Percentiles rank a stretch among this genome's conserved stretches.
phyloP scores from a whole-genome alignment of 2,113 vertebrate species.

The Pangasianodon gigas region DNA sequence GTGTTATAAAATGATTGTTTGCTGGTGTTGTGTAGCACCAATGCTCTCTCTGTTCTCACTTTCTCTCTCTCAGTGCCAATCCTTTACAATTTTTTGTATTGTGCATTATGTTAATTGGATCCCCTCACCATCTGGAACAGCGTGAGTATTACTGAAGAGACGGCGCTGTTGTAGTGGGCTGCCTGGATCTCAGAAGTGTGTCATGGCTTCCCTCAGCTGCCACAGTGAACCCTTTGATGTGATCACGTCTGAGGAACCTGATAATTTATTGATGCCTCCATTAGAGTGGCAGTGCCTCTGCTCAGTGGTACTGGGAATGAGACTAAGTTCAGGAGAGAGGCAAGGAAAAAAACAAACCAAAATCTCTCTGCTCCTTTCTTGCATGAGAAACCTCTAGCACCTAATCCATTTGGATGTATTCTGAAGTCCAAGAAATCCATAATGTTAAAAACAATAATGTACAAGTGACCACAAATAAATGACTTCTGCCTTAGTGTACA shows the following conservation, averaged over 20 bases:
- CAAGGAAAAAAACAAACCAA: conserved; percentile 38
- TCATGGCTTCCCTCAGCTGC: conserved; percentile 69
- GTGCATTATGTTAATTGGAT: conserved; percentile 65
- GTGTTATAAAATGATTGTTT: conserved; percentile 12
- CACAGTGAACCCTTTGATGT: conserved; percentile 77
- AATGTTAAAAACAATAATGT: background rate
- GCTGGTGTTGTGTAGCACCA: background rate
- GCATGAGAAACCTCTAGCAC: background rate
- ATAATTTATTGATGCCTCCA: conserved; percentile 85
- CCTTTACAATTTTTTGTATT: conserved; percentile 39
- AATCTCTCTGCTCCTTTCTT: background rate
- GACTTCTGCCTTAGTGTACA: background rate
- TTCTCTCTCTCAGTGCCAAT: conserved; percentile 6
- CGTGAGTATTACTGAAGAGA: conserved; percentile 67
- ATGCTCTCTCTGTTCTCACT: background rate
- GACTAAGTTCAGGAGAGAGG: conserved; percentile 46
- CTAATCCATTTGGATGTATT: background rate
- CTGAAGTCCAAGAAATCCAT: background rate
- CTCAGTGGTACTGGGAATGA: conserved; percentile 52
- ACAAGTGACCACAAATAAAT: background rate
- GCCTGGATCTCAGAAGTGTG: conserved; percentile 64
- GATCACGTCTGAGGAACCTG: conserved; percentile 77
- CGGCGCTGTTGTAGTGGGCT: conserved; percentile 59
- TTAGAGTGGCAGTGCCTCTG: conserved; percentile 74
- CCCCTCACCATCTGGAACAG: conserved; percentile 65